phyloP scores from a whole-genome alignment of 2,113 vertebrate species.

The Urocolius indicus region DNA sequence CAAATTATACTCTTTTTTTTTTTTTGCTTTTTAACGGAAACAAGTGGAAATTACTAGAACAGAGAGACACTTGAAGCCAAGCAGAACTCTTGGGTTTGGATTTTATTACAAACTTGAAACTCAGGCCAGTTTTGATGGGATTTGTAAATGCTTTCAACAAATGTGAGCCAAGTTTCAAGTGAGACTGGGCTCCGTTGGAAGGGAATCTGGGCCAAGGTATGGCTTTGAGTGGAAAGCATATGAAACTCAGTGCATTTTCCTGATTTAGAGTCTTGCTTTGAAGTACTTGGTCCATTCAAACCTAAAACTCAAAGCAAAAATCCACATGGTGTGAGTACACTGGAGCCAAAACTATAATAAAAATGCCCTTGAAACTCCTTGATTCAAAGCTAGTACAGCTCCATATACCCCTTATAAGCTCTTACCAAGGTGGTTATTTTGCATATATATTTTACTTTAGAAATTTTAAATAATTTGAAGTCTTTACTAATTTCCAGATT shows the following conservation, averaged over 20 bases:
- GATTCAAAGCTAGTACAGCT: conserved; percentile 1
- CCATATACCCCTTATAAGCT: conserved; percentile 31
- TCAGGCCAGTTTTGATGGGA: conserved; percentile 51
- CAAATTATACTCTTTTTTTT: background rate
- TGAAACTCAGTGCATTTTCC: conserved; percentile 47
- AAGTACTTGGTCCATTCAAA: conserved; percentile 65
- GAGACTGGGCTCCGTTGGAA: background rate
- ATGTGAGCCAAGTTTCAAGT: conserved; percentile 49
- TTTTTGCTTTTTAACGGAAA: conserved; percentile 15
- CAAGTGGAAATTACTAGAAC: conserved; percentile 57
- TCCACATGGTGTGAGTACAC: conserved; percentile 37
- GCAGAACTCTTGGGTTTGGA: conserved; percentile 49
- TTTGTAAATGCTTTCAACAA: conserved; percentile 51
- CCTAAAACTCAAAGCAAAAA: conserved; percentile 60
- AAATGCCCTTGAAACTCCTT: conserved; percentile 22
- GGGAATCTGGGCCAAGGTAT: conserved; percentile 58
- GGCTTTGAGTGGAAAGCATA: conserved; percentile 63
- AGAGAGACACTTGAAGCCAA: conserved; percentile 51
- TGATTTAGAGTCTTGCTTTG: conserved; percentile 60
- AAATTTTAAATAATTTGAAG: background rate
- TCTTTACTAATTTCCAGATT: background rate
- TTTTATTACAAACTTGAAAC: conserved; percentile 61
- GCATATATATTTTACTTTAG: background rate
- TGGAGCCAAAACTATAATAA: conserved; percentile 48
- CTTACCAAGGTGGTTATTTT: background rate